A percentile compares a stretch with the other conserved stretches of the same genome.
Conservation (phyloP, 2,888 invertebrate species). For the Drosophila eohydei region DNA sequence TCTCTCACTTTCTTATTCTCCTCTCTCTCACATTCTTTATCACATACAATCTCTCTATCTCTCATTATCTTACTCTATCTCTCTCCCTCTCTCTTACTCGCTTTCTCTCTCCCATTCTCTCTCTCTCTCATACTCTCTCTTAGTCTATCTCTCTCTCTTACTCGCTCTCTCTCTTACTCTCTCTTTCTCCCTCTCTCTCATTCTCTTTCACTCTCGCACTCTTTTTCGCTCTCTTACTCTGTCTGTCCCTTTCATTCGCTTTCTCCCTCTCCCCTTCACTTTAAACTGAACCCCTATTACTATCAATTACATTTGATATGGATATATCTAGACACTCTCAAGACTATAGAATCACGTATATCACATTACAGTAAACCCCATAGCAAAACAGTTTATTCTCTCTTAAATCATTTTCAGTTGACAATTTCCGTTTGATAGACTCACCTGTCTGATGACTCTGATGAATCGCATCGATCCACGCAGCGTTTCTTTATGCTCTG, state of each 20-base stretch:
- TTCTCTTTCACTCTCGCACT: neutral
- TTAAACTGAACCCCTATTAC: too few relatives aligned
- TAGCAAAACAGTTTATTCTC: neutral
- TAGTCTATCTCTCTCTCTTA: neutral
- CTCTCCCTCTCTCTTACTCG: neutral
- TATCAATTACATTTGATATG: too few relatives aligned
- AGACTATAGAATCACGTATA: neutral
- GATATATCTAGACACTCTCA: too few relatives aligned
- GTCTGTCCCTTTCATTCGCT: too few relatives aligned
- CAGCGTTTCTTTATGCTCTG: constrained; percentile 89
- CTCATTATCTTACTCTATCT: neutral
- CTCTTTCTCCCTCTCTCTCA: neutral
- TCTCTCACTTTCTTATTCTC: neutral
- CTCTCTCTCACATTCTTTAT: neutral
- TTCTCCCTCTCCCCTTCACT: too few relatives aligned
- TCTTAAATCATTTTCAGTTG: neutral
- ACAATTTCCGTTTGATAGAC: constrained; percentile 55
- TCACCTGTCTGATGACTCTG: constrained; percentile 97
- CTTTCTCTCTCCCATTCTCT: neutral
- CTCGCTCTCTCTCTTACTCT: neutral
- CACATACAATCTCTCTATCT: neutral
- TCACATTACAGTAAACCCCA: neutral
- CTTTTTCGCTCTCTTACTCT: neutral
- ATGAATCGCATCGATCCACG: constrained; percentile 96
- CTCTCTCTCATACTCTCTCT: too few relatives aligned